Base-by-base conservation (phyloP, 1,140 invertebrate species). In the Rhyacophila brunnea region DNA sequence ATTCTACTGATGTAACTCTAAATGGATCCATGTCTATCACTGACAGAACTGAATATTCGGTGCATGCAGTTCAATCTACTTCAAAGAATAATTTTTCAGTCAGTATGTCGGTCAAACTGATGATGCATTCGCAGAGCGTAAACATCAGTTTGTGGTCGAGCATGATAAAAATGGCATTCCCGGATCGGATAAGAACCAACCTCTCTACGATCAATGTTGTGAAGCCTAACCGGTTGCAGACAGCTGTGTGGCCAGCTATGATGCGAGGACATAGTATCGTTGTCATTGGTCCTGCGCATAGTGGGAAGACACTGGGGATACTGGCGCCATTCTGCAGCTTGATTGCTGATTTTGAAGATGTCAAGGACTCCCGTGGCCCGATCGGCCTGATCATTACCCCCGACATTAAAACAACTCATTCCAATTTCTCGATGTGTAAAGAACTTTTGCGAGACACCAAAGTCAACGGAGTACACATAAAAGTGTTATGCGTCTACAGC, bases 91-190 rank as follows among this genome's bases (percentile, higher is more conserved):
- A n/a, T n/a, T n/a, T n/a, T n/a, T n/a, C n/a, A n/a, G n/a, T n/a
- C n/a, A n/a, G n/a, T n/a, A n/a, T n/a, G n/a, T n/a, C n/a, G 1
- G 46, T 46, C 11, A 49, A 50, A 50, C 19, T 58, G 6, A 44
- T 58, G 15, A 19, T 50, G 1, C 55, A 58, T 34, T 43, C 47
- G 6, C 43, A 18, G 35, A 58, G 15, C 28, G 38, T 11, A 9
- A 13, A 14, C 9, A 15, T 28, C 14, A 32, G 4, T 6, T 36
- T 36, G 6, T 58, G 38, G 14, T 42, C 34, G 20, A 32, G 13
- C 5, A 17, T 49, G 15, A 4, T 6, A 11, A 15, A 46, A 9
- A 18, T 15, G 11, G 42, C 11, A n/a, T 58, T 58, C 34, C 15
- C 46, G 1, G 17, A 50, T 18, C 14, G 10, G 9, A 44, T 58